These are phyloP conservation scores for Tragulus kanchil DNA, from an alignment of 2,113 vertebrate genomes.

Conservation along the genomic window DNA sequence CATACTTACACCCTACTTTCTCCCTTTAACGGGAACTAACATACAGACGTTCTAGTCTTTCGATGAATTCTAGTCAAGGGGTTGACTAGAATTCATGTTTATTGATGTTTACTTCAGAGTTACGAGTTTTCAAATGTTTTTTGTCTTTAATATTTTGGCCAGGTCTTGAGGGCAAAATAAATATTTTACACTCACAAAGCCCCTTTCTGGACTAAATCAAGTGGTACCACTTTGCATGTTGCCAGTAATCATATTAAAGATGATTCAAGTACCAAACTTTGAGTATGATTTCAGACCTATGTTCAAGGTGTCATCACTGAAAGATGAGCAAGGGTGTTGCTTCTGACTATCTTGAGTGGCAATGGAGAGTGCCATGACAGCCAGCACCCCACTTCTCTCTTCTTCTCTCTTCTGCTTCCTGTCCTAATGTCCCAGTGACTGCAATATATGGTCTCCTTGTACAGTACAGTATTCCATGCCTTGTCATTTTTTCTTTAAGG, in stretches of 20 bases:
- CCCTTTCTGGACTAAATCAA: not conserved
- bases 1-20: not conserved
- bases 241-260: constrained; percentile 14
- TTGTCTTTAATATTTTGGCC: constrained; percentile 37
- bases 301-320: not conserved
- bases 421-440: not conserved
- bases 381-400: not conserved
- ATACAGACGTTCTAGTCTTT: not conserved
- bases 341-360: not conserved
- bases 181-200: not conserved
- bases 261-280: not conserved
- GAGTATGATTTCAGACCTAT: not conserved
- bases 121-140: constrained; percentile 45
- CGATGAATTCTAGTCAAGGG: too few relatives aligned
- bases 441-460: not conserved
- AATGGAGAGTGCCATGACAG: not conserved
- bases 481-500: not conserved
- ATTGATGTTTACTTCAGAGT: constrained; percentile 12
- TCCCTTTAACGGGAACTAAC: not conserved
- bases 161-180: constrained; percentile 25
- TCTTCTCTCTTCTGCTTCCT: not conserved
- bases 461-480: not conserved
- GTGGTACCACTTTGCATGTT: not conserved
- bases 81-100: not conserved
- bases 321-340: not conserved